Evolutionary conservation across 2,113 vertebrate species (phyloP).

Genomic region (Onychostoma macrolepis): DNA sequence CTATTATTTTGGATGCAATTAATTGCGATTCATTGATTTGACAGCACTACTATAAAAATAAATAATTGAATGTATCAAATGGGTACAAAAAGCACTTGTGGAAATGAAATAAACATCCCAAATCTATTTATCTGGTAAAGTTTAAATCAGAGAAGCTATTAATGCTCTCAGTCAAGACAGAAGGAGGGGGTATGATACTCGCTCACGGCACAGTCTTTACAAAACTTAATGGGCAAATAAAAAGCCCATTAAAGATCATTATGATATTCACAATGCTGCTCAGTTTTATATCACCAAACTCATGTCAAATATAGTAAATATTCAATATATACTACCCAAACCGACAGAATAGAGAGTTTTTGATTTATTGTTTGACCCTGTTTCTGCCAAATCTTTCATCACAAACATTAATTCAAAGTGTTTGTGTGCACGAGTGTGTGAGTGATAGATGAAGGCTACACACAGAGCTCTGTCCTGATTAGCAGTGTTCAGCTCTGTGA

Average conservation of each 20-base stretch:
- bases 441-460: constrained; percentile 31
- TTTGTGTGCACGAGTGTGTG: not conserved
- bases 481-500: constrained; percentile 35
- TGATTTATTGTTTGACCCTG: not conserved
- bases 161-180: not conserved
- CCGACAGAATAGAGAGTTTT: not conserved
- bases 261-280: not conserved
- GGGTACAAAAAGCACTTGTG: not conserved
- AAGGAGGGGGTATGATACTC: not conserved
- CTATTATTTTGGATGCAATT: no score
- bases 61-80: not conserved
- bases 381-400: not conserved
- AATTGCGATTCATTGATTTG: no score
- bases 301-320: not conserved
- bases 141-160: not conserved
- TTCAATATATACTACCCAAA: not conserved
- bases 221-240: not conserved
- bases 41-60: not conserved
- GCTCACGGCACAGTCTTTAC: not conserved
- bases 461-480: constrained; percentile 46
- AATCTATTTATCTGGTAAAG: not conserved
- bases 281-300: not conserved
- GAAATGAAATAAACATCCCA: not conserved
- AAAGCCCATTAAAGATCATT: not conserved
- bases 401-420: not conserved